Evolutionary conservation across 2,113 vertebrate genomes (phyloP).

Genomic region (Eptesicus fuscus): DNA sequence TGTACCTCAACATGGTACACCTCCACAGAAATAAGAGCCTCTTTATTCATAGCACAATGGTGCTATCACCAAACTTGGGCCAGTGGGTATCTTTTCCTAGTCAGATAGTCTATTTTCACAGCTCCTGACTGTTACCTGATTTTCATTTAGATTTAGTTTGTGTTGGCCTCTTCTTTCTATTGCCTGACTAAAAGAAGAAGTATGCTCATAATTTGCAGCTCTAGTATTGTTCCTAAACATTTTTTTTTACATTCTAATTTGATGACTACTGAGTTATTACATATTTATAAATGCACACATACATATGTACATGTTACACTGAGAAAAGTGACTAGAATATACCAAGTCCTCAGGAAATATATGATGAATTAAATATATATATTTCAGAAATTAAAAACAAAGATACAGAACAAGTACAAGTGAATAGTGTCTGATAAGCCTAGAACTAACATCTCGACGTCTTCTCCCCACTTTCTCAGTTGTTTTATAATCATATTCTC

Average conservation of each 20-base stretch:
- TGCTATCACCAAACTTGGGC: too few species aligned
- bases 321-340: neutral
- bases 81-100: neutral
- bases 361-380: neutral
- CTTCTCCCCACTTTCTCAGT: neutral
- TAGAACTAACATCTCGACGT: neutral
- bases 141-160: neutral
- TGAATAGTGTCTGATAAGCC: neutral
- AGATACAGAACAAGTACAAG: neutral
- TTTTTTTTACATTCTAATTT: neutral
- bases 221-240: neutral
- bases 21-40: neutral
- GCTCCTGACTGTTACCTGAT: neutral
- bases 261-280: neutral
- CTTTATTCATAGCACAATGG: neutral
- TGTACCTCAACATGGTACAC: accelerated
- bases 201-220: neutral
- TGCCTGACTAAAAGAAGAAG: neutral
- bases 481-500: neutral
- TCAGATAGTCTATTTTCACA: neutral
- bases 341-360: neutral
- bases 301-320: accelerated
- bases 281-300: neutral
- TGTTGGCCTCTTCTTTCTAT: neutral
- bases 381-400: neutral